phyloP scores from a whole-genome alignment of 92 coral and sea anemone species.

The Anthopleura xanthogrammica region DNA sequence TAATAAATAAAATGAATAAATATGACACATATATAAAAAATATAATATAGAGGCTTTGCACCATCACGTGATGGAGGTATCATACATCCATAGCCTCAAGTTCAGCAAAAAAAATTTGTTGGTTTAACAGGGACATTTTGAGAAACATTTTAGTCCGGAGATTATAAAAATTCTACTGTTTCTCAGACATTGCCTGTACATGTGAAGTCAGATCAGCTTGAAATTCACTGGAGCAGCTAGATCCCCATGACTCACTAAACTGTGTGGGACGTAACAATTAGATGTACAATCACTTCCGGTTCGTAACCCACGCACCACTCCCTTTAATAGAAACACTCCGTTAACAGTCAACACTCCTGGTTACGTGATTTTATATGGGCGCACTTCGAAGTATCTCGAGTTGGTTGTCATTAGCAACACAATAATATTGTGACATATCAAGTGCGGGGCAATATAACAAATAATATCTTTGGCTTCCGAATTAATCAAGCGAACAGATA shows the following conservation, averaged over 20 bases:
- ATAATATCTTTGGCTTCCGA: neutral
- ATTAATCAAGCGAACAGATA: no score
- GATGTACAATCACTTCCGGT: neutral
- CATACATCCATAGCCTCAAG: no score
- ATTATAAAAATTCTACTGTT: no score
- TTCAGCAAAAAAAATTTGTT: no score
- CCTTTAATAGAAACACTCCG: neutral
- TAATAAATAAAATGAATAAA: no score
- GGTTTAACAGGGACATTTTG: no score
- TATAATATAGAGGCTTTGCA: no score
- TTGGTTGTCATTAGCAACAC: neutral
- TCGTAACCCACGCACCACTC: neutral
- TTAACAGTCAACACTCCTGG: neutral
- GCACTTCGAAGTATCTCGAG: neutral
- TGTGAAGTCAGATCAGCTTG: neutral
- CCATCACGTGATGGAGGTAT: no score
- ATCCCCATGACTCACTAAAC: neutral
- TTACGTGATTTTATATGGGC: neutral
- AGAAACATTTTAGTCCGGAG: no score
- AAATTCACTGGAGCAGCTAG: neutral
- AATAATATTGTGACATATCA: neutral
- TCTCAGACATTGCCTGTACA: no score
- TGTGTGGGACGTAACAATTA: neutral
- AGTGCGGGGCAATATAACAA: neutral
- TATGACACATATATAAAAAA: no score